Conservation (phyloP, 2,113 vertebrate species). For the Uria aalge region DNA sequence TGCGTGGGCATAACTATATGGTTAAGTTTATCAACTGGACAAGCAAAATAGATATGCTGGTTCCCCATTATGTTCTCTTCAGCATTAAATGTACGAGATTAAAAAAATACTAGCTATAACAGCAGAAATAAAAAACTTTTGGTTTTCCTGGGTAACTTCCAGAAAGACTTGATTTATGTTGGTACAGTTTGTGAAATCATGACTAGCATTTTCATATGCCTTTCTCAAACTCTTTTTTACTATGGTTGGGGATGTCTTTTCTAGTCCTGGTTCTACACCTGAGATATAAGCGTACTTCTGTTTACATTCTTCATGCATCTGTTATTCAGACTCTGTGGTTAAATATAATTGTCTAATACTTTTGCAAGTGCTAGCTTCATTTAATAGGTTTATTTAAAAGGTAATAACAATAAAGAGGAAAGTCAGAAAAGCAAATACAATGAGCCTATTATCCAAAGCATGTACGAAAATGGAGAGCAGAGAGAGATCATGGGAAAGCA, state of each 20-base stretch:
- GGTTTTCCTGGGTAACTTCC: neutral
- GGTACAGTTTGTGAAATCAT: neutral
- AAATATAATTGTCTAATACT: neutral
- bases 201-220: neutral
- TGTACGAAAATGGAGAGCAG: neutral
- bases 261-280: neutral
- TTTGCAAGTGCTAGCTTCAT: neutral
- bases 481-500: neutral
- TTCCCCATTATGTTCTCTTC: neutral
- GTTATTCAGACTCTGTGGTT: neutral
- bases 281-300: neutral
- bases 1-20: neutral
- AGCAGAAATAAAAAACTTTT: neutral
- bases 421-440: neutral
- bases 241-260: neutral
- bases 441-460: neutral
- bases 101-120: neutral
- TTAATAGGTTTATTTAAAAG: neutral
- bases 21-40: neutral
- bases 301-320: neutral
- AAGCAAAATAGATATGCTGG: neutral
- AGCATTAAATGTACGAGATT: neutral
- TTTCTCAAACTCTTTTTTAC: neutral
- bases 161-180: neutral
- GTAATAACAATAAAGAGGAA: neutral